These are phyloP conservation scores for Pterostichus madidus DNA, from an alignment of 2,888 invertebrate genomes.

Conservation along the genomic window DNA sequence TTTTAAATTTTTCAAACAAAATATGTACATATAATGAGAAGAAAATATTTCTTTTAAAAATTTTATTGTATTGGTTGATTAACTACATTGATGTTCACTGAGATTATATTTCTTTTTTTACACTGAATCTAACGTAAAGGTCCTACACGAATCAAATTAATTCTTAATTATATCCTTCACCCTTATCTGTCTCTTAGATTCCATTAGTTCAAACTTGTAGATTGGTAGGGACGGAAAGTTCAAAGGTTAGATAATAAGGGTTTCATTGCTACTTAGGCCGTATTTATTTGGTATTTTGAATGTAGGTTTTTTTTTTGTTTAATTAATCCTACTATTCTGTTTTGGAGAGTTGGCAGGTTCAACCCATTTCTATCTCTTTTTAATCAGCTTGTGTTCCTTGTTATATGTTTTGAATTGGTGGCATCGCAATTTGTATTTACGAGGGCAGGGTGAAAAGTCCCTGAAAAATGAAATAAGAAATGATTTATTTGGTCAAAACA, in stretches of 20 bases:
- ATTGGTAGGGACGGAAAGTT: neutral
- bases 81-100: neutral
- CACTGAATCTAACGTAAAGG: neutral
- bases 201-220: constrained; percentile 3
- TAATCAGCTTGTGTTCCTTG: too few relatives aligned
- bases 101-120: neutral
- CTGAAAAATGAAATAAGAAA: too few relatives aligned
- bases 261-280: too few relatives aligned
- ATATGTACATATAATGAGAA: neutral
- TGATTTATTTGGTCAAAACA: too few relatives aligned
- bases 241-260: neutral
- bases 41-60: neutral
- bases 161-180: neutral
- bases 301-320: too few relatives aligned
- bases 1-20: neutral
- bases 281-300: too few relatives aligned
- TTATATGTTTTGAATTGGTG: too few relatives aligned
- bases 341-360: too few relatives aligned
- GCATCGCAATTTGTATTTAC: too few relatives aligned
- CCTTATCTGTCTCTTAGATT: neutral
- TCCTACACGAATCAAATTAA: constrained; percentile 8
- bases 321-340: too few relatives aligned
- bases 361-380: too few relatives aligned
- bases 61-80: neutral
- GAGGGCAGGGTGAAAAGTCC: too few relatives aligned